These are phyloP conservation scores for Drosophila sproati DNA, from an alignment of 1,140 invertebrate genomes.

Conservation along the genomic window DNA sequence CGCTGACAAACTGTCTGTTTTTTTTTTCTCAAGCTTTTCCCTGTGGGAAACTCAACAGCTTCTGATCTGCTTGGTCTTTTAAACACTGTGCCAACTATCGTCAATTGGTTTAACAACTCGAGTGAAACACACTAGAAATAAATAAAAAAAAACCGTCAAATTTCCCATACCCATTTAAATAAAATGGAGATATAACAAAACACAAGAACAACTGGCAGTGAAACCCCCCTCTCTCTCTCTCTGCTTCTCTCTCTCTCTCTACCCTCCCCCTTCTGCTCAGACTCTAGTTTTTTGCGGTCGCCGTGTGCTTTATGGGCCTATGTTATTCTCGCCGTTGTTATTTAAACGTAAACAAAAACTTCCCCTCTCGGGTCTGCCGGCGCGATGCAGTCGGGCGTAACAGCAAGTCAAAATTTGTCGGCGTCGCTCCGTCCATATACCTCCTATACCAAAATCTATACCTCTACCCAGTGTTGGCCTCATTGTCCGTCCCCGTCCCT, in stretches of 20 bases:
- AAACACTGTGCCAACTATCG: slow-evolving; percentile 37
- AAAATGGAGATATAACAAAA: slow-evolving; percentile 3
- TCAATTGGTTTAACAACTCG: slow-evolving; percentile 45
- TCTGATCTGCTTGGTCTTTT: slow-evolving; percentile 27
- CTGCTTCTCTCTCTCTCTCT: too few relatives aligned
- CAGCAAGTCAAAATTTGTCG: slow-evolving; percentile 73
- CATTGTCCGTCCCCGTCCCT: neutral
- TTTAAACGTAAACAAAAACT: slow-evolving; percentile 52
- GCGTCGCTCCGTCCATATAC: slow-evolving; percentile 42
- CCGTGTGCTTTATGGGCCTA: slow-evolving; percentile 60
- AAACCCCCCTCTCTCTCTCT: too few relatives aligned
- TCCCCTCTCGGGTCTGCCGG: neutral
- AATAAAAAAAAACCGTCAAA: slow-evolving; percentile 36
- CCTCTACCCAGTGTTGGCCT: neutral
- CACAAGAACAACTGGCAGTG: slow-evolving; percentile 11
- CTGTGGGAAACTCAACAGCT: neutral
- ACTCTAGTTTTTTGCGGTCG: slow-evolving; percentile 50
- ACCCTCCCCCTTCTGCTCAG: slow-evolving; percentile 10
- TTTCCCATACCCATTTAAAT: slow-evolving; percentile 61
- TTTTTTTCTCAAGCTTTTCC: slow-evolving; percentile 5
- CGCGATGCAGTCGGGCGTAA: slow-evolving; percentile 60
- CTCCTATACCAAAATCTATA: slow-evolving; percentile 35
- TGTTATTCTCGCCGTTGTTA: slow-evolving; percentile 27
- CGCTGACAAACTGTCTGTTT: slow-evolving; percentile 28
- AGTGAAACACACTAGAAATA: slow-evolving; percentile 16